Conservation (phyloP, 2,888 invertebrate species). For the Acanthosepion esculentum region DNA sequence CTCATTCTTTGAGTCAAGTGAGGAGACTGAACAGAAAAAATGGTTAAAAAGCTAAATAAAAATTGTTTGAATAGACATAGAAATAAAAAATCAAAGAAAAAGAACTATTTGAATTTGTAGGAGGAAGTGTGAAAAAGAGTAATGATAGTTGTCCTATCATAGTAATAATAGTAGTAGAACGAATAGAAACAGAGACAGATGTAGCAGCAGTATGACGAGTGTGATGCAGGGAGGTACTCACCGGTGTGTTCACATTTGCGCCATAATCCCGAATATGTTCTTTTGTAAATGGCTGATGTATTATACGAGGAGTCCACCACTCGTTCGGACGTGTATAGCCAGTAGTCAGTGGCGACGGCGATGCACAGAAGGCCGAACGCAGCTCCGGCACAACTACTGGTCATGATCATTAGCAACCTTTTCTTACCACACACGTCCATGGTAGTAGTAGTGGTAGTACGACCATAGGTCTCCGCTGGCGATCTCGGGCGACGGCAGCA, state of each 20-base stretch:
- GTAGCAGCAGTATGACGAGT: too few species aligned
- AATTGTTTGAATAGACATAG: too few species aligned
- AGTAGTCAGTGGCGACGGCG: constrained; percentile 74
- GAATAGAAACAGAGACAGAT: too few species aligned
- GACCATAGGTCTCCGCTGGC: constrained; percentile 39
- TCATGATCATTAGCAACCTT: constrained; percentile 72
- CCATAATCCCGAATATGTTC: constrained; percentile 70
- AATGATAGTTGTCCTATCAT: too few species aligned
- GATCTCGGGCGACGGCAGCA: constrained; percentile 33
- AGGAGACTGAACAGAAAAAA: too few species aligned
- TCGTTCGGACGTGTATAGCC: constrained; percentile 71
- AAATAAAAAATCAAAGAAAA: too few species aligned
- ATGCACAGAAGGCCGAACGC: constrained; percentile 74
- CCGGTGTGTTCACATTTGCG: constrained; percentile 69
- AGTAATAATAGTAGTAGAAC: too few species aligned
- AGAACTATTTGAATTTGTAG: too few species aligned
- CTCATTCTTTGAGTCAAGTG: too few species aligned
- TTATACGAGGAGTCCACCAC: constrained; percentile 59
- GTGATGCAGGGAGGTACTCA: constrained; percentile 57
- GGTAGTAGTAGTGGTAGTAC: constrained; percentile 54
- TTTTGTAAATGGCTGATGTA: constrained; percentile 60
- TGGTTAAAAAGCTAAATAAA: too few species aligned
- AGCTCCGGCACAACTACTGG: constrained; percentile 74
- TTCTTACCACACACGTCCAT: constrained; percentile 73
- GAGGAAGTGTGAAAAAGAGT: too few species aligned